Percentiles rank a stretch among this genome's conserved stretches.
phyloP scores from a whole-genome alignment of 2,888 invertebrate genomes.

The Calliopum simillimum region DNA sequence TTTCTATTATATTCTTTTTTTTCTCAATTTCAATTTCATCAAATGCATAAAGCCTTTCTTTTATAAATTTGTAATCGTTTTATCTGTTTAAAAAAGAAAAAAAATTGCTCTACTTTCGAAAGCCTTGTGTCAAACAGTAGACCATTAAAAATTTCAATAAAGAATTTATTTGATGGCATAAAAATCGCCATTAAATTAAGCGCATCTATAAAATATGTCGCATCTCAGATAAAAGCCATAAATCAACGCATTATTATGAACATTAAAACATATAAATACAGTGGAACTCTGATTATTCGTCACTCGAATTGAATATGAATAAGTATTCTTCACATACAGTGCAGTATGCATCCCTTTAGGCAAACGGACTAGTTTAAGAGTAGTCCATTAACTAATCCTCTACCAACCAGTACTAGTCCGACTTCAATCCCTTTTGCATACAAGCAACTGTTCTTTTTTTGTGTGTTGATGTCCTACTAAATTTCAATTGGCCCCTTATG shows the following conservation, averaged over 20 bases:
- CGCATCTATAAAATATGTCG: conserved; percentile 20
- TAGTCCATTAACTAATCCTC: no score
- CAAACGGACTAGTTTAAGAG: no score
- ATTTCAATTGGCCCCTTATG: no score
- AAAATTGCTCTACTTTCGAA: neutral
- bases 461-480: no score
- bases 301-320: neutral
- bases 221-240: conserved; percentile 8
- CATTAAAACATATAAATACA: neutral
- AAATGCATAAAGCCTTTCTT: neutral
- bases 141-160: conserved; percentile 28
- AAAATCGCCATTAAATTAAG: conserved; percentile 19
- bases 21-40: no score
- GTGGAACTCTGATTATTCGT: no score
- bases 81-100: neutral
- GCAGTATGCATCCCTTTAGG: no score
- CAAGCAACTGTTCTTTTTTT: no score
- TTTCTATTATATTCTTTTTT: no score
- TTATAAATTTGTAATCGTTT: neutral
- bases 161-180: conserved; percentile 8
- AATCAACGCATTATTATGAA: conserved; percentile 14
- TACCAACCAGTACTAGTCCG: no score
- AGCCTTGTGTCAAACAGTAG: conserved; percentile 10
- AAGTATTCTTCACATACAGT: neutral
- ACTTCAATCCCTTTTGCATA: no score